Base-by-base conservation (phyloP, 2,797 vertebrate genomes). In the Sebastes umbrosus region DNA sequence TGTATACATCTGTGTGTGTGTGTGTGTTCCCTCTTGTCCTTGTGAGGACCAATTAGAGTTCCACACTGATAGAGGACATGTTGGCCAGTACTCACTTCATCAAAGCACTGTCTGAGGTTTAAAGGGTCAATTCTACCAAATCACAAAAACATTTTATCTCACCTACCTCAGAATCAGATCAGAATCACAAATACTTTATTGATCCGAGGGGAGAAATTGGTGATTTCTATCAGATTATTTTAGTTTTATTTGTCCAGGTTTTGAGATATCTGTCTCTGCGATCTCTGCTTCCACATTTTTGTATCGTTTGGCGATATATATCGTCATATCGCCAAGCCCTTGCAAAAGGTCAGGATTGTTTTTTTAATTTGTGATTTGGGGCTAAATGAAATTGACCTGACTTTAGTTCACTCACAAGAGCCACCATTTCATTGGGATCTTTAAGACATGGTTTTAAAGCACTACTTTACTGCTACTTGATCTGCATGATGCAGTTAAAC, bases 1-100 rank as follows among this genome's bases (percentile, higher is more conserved):
- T 69, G 16, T 66, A 10, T 50, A 18, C n/a, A n/a, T n/a, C n/a
- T 46, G 43, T 46, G 11, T 62, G 20, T 29, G 68, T 29, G 63
- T 80, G 27, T 59, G 75, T 73, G 57, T 24, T 52, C 4, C 7
- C 2, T 31, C 63, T 46, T 70, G 77, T 73, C 55, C 66, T 77
- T 62, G 39, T 65, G 50, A 60, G 16, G 14, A 65, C 71, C 54
- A 64, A 58, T 71, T 74, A 55, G 12, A 67, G 55, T 68, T 60
- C 3, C 32, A 31, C 57, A 59, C 57, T 64, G 66, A 69, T 27
- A 77, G 16, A 62, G 55, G 39, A 67, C 55, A 62, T 62, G 13
- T 65, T 16, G 36, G 8, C 24, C 2, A 2, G 66, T 3, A 9
- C 46, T 68, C 29, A 43, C 52, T 73, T 16, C 8, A 29, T 58